A percentile compares a stretch with the other conserved stretches of the same genome.
Evolutionary conservation across 2,113 vertebrate species (phyloP).

Genomic region (Petromus typicus): DNA sequence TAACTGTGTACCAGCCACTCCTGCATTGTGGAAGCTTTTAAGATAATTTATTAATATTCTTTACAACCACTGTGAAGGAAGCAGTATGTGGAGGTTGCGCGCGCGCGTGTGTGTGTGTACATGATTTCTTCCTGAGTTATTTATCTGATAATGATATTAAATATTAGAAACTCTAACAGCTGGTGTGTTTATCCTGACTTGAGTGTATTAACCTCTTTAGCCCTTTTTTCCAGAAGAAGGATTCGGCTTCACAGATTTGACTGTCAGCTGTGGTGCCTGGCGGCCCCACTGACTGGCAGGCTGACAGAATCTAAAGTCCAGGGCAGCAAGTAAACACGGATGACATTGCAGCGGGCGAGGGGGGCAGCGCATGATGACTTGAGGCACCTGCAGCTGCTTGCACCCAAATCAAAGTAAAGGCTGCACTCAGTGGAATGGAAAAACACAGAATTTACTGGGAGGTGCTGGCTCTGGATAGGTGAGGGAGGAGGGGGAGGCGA

Average conservation of each 20-base stretch:
- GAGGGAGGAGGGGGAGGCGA: not conserved
- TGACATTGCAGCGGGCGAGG: constrained; percentile 86
- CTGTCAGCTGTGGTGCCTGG: constrained; percentile 92
- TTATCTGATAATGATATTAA: constrained; percentile 91
- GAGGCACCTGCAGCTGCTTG: constrained; percentile 91
- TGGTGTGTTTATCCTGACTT: constrained; percentile 94
- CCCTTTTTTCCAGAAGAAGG: constrained; percentile 91
- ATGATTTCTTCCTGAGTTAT: constrained; percentile 86
- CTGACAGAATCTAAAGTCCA: constrained; percentile 92
- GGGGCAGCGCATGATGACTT: constrained; percentile 86
- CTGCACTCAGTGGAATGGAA: constrained; percentile 90
- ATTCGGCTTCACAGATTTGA: constrained; percentile 89
- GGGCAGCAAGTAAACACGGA: constrained; percentile 90
- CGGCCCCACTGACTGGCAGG: constrained; percentile 88
- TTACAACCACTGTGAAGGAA: constrained; percentile 73
- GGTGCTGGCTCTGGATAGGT: constrained; percentile 83
- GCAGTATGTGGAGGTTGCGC: not conserved
- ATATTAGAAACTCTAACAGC: constrained; percentile 93
- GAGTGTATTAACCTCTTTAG: constrained; percentile 94
- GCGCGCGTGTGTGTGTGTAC: not conserved
- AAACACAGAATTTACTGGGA: constrained; percentile 92
- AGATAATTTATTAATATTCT: constrained; percentile 82
- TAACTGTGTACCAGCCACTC: constrained; percentile 76
- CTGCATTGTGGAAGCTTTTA: constrained; percentile 77
- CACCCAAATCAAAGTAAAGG: constrained; percentile 88